A percentile compares a stretch with the other conserved stretches of the same genome.
phyloP scores from a whole-genome alignment of 30 jellyfish, hydroid and myxozoan genomes.

The Clytia hemisphaerica region DNA sequence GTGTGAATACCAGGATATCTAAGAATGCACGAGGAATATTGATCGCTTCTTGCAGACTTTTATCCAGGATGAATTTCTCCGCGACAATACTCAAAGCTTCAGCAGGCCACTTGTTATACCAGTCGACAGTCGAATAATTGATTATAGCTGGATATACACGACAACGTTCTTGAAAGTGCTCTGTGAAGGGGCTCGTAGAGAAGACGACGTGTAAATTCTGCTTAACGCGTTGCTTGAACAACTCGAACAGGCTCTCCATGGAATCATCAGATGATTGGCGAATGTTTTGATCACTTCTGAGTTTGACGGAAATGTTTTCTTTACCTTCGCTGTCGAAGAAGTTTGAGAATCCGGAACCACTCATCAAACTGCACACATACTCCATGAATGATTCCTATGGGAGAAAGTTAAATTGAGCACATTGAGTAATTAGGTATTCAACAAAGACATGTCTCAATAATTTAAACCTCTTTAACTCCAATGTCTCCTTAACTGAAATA shows the following conservation, averaged over 20 bases:
- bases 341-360: constrained; percentile 45
- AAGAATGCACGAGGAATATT: constrained; percentile 24
- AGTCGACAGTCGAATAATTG: constrained; percentile 60
- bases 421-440: too few relatives aligned
- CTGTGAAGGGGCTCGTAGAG: constrained; percentile 82
- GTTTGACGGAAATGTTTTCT: too few relatives aligned
- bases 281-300: constrained; percentile 42
- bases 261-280: constrained; percentile 53
- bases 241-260: constrained; percentile 49
- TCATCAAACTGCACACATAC: constrained; percentile 55
- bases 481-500: too few relatives aligned
- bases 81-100: constrained; percentile 78
- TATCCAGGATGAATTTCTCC: constrained; percentile 35
- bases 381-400: constrained; percentile 62
- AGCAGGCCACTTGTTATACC: constrained; percentile 78
- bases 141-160: constrained; percentile 61
- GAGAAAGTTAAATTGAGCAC: neutral
- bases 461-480: too few relatives aligned
- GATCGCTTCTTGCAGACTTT: constrained; percentile 8
- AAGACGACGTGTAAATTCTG: constrained; percentile 56
- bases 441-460: too few relatives aligned
- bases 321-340: constrained; percentile 67
- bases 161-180: constrained; percentile 67
- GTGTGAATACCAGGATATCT: constrained; percentile 36
- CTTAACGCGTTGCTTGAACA: constrained; percentile 52